Percentiles rank a stretch among this genome's conserved stretches.
Conservation (phyloP, 2,797 vertebrate genomes). For the Champsocephalus esox region DNA sequence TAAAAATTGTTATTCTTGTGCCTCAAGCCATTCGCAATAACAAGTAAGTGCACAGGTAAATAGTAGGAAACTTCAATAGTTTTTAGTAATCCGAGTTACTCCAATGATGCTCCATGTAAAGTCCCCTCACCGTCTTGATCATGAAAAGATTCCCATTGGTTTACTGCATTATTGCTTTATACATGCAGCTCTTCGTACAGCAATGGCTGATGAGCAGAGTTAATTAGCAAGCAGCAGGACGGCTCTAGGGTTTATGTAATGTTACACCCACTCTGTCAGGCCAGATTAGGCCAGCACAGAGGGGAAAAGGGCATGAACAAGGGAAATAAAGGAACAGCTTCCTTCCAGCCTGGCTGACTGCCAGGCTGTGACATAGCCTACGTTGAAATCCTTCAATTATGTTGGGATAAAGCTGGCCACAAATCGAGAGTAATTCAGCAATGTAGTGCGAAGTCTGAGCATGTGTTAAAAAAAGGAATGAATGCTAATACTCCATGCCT, state of each 20-base stretch:
- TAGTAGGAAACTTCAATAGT: neutral
- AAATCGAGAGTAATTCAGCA: conserved; percentile 38
- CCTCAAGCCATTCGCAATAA: conserved; percentile 36
- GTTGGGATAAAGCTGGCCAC: conserved; percentile 28
- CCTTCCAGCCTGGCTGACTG: conserved; percentile 49
- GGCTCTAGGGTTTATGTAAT: conserved; percentile 75
- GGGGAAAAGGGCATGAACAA: conserved; percentile 66
- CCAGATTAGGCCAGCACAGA: conserved; percentile 67
- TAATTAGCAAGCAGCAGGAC: conserved; percentile 69
- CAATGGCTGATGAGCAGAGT: conserved; percentile 64
- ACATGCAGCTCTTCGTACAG: conserved; percentile 44
- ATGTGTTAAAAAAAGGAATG: conserved; percentile 3
- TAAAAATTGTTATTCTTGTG: conserved; percentile 28
- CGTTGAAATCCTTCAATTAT: conserved; percentile 45
- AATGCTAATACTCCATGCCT: neutral
- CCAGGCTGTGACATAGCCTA: conserved; percentile 50
- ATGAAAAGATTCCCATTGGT: conserved; percentile 23
- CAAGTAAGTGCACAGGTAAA: conserved; percentile 6
- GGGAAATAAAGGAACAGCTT: conserved; percentile 64
- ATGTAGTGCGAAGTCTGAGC: neutral
- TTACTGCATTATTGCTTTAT: conserved; percentile 34
- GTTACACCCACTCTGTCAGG: conserved; percentile 76
- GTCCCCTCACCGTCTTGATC: conserved; percentile 18
- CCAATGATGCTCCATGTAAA: conserved; percentile 4
- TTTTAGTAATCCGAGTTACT: conserved; percentile 7